These are phyloP conservation scores for Macrocentrus cingulum DNA, from an alignment of 1,140 invertebrate species.

Conservation along the genomic window DNA sequence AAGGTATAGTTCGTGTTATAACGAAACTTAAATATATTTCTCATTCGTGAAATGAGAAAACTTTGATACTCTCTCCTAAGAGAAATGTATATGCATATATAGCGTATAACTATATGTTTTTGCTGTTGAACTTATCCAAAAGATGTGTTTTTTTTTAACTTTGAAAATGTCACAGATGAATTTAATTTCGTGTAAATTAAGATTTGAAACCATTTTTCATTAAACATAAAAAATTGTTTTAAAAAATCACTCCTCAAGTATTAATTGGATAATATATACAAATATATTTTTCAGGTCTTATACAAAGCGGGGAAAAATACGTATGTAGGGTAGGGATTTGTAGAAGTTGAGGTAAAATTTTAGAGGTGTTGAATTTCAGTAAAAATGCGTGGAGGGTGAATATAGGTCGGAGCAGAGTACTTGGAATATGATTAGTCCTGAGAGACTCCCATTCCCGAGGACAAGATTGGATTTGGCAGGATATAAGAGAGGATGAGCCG, in stretches of 20 bases:
- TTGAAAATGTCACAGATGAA: too few relatives aligned
- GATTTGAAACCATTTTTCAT: too few relatives aligned
- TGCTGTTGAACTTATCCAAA: too few relatives aligned
- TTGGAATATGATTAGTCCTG: conserved; percentile 51
- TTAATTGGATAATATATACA: too few relatives aligned
- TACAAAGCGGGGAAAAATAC: too few relatives aligned
- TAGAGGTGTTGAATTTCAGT: background rate
- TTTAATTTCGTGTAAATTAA: too few relatives aligned
- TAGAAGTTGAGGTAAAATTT: background rate
- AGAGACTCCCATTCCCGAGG: conserved; percentile 43
- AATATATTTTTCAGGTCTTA: too few relatives aligned
- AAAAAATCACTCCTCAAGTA: too few relatives aligned
- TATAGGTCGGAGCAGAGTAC: conserved; percentile 8
- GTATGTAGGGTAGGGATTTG: too few relatives aligned
- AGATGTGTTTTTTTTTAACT: too few relatives aligned
- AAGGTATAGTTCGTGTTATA: conserved; percentile 21
- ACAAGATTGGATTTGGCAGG: conserved; percentile 33
- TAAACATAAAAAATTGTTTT: too few relatives aligned
- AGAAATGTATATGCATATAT: background rate
- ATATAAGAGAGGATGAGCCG: conserved; percentile 53
- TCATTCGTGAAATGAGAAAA: conserved; percentile 30
- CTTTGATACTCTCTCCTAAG: conserved; percentile 23
- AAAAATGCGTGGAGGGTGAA: conserved; percentile 1
- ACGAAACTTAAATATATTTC: conserved; percentile 23
- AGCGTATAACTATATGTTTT: too few relatives aligned